Percentiles rank a stretch among this genome's conserved stretches.
Evolutionary conservation across 2,113 vertebrate species (phyloP).

Genomic region (Psittacula cyanocephala): DNA sequence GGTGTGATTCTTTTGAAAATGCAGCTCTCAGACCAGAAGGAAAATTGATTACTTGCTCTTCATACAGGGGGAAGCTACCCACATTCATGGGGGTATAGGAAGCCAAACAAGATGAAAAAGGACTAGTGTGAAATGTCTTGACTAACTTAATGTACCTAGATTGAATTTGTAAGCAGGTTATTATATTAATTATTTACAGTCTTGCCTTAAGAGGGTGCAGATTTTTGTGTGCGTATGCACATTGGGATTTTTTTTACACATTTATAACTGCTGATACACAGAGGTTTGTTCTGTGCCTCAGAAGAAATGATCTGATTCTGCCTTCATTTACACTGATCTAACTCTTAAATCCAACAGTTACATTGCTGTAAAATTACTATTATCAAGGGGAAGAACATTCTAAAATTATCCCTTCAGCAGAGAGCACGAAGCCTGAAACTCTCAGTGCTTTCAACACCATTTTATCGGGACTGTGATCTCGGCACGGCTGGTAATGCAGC

Average conservation of each 20-base stretch:
- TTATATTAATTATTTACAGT: slow-evolving; percentile 57
- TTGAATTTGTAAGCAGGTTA: neutral
- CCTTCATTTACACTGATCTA: slow-evolving; percentile 40
- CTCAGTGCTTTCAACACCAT: slow-evolving; percentile 40
- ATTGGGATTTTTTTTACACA: neutral
- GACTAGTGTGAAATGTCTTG: neutral
- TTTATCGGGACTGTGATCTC: slow-evolving; percentile 41
- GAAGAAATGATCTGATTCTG: slow-evolving; percentile 34
- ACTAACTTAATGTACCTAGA: neutral
- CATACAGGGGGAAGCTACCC: neutral
- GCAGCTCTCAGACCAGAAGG: neutral
- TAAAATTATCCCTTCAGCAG: slow-evolving; percentile 54
- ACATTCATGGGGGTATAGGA: neutral
- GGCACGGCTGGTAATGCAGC: neutral
- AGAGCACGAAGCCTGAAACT: slow-evolving; percentile 25
- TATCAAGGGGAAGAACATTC: slow-evolving; percentile 59
- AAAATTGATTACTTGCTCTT: neutral
- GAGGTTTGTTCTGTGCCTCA: slow-evolving; percentile 21
- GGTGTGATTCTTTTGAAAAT: neutral
- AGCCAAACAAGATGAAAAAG: neutral
- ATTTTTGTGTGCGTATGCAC: slow-evolving; percentile 5
- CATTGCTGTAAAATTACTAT: slow-evolving; percentile 57
- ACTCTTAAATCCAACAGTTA: slow-evolving; percentile 49
- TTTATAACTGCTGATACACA: slow-evolving; percentile 41
- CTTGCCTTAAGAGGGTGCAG: slow-evolving; percentile 16